Conservation (phyloP, 2,113 vertebrate genomes). For the Elephas maximus region DNA sequence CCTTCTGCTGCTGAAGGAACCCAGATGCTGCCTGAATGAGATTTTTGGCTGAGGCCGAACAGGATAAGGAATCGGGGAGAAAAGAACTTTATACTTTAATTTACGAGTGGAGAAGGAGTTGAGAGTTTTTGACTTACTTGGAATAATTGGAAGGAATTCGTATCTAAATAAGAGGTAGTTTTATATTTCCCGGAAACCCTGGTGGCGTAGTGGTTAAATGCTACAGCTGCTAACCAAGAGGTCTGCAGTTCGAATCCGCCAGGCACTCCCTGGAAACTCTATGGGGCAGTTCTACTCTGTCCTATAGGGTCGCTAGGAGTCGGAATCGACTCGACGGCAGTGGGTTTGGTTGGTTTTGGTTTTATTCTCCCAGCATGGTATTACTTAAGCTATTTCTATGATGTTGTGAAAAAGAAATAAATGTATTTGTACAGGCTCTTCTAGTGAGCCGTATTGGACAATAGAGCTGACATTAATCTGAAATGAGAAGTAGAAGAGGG, state of each 20-base stretch:
- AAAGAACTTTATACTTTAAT: not conserved
- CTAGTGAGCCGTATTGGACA: not conserved
- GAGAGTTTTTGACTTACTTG: not conserved
- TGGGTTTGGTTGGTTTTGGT: not conserved
- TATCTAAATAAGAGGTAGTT: not conserved
- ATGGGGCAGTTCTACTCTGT: too few species aligned
- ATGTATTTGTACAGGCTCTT: not conserved
- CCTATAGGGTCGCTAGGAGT: too few species aligned
- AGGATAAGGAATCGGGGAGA: not conserved
- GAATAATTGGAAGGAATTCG: not conserved
- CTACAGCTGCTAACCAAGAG: too few species aligned
- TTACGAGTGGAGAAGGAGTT: not conserved
- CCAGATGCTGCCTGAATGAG: not conserved
- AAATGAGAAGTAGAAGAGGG: not conserved
- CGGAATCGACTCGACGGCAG: too few species aligned
- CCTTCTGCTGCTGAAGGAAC: not conserved
- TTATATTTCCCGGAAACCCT: not conserved
- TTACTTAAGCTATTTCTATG: conserved; percentile 6
- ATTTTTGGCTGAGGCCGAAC: not conserved
- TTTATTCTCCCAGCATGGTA: not conserved
- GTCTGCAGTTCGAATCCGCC: too few species aligned
- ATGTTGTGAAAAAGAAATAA: not conserved
- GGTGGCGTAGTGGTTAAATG: too few species aligned
- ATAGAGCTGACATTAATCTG: not conserved
- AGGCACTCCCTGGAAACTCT: too few species aligned